Evolutionary conservation across 2,888 invertebrate genomes (phyloP), one percentile per base, ranked within the genome.

Genomic region (Apodemia duryi): DNA sequence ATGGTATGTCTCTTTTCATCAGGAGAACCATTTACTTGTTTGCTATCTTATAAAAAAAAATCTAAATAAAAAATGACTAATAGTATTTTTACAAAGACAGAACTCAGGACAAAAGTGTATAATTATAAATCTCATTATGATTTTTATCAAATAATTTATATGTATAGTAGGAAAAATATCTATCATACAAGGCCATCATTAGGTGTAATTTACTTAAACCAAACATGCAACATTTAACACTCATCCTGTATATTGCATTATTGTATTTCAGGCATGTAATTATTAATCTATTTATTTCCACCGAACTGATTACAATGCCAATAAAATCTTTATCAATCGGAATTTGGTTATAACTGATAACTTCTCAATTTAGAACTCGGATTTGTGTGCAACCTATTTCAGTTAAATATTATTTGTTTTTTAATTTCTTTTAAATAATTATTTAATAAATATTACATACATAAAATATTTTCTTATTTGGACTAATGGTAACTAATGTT

Each of bases 81-180:
- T 38, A 9, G 6, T 38, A 38, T 38, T 38, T 38, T 38, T 38
- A 38, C 9, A 6, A 38, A 38, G 2, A 1, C 38, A 1, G 38
- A 38, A 38, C 38, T 38, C 0, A 9, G 29, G 54, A 29, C 54
- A 28, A 54, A 54, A 10, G 10, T 54, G 29, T 54, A 29, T 52
- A 7, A 52, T 54, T 28, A 29, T 54, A 54, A 54, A 54, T 54
- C 54, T 2, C 10, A 54, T 54, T 11, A 54, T 29, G 54, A 54
- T 54, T 29, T 29, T 54, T 54, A 57, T 57, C 57, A 57, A 57
- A 57, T 57, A 29, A 57, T 57, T 57, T 57, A 29, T 13, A 32
- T 11, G 11, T 11, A 6, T 57, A 11, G 29, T 29, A 29, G 28
- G 54, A 29, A 54, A 54, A 57, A 57, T 32, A 46, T 46, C 46